Conservation (phyloP, 2,888 invertebrate species). For the Epirrhoe alternata region DNA sequence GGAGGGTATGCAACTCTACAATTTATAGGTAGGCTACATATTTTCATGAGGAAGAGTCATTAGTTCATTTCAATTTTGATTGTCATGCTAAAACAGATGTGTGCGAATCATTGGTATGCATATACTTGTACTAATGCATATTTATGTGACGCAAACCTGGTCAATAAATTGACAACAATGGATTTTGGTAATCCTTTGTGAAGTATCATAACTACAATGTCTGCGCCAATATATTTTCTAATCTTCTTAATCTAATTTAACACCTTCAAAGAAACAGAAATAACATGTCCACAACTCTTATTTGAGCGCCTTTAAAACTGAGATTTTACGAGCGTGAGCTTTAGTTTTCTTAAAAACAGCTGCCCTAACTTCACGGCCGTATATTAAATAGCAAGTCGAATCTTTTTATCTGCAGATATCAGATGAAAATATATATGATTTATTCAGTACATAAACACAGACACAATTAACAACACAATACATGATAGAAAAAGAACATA, state of each 20-base stretch:
- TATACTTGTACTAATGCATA: neutral
- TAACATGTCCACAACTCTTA: slow-evolving; percentile 29
- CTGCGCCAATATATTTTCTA: slow-evolving; percentile 19
- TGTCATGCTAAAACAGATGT: too few relatives aligned
- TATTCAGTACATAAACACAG: too few relatives aligned
- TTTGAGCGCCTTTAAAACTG: slow-evolving; percentile 23
- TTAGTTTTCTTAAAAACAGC: neutral
- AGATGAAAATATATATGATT: too few relatives aligned
- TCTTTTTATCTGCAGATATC: too few relatives aligned
- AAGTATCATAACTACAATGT: slow-evolving; percentile 18
- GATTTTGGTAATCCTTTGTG: neutral
- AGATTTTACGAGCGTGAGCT: slow-evolving; percentile 27
- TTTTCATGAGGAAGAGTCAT: too few relatives aligned
- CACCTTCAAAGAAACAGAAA: slow-evolving; percentile 41
- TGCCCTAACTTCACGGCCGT: neutral
- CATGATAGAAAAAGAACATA: too few relatives aligned
- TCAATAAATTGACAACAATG: neutral
- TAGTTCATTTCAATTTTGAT: too few relatives aligned
- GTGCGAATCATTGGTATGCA: too few relatives aligned
- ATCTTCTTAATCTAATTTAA: slow-evolving; percentile 23
- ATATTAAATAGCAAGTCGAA: neutral
- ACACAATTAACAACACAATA: too few relatives aligned
- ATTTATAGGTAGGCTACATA: too few relatives aligned
- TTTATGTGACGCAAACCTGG: slow-evolving; percentile 11
- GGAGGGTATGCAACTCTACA: too few relatives aligned